Percentiles rank a stretch among this genome's conserved stretches.
These are phyloP conservation scores for Hyperopisus bebe DNA, from an alignment of 2,113 vertebrate genomes.

Conservation along the genomic window DNA sequence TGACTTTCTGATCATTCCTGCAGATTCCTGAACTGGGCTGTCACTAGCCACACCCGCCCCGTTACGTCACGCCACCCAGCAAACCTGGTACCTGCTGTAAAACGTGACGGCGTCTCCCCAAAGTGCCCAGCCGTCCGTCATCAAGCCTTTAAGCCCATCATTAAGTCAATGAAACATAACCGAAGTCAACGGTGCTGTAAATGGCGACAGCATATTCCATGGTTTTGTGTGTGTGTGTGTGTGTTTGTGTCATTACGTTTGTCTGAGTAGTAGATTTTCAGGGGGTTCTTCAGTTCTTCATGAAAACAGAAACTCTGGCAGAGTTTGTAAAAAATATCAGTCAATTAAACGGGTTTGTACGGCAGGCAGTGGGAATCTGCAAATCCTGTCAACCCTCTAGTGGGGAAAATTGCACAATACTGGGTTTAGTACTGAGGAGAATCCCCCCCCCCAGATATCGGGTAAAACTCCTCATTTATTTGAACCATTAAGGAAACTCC, in stretches of 20 bases:
- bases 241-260: not conserved
- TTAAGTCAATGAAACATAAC: not conserved
- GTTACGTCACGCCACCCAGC: not conserved
- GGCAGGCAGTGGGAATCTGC: not conserved
- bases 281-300: not conserved
- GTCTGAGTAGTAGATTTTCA: not conserved
- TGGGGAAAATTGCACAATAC: not conserved
- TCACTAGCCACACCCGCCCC: conserved; percentile 28
- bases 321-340: not conserved
- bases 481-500: not conserved
- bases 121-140: not conserved
- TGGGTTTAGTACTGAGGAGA: not conserved
- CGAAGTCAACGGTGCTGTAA: not conserved
- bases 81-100: not conserved
- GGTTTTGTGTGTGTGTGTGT: not conserved
- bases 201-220: not conserved
- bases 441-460: not conserved
- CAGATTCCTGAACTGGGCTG: conserved; percentile 48
- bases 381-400: not conserved
- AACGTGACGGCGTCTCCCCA: not conserved
- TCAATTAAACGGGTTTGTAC: not conserved
- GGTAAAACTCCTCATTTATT: not conserved
- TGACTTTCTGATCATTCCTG: conserved; percentile 28
- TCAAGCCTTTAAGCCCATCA: not conserved
- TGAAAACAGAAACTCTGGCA: not conserved